These are phyloP conservation scores for Prinia subflava DNA, from an alignment of 2,113 vertebrate genomes.

Conservation along the genomic window DNA sequence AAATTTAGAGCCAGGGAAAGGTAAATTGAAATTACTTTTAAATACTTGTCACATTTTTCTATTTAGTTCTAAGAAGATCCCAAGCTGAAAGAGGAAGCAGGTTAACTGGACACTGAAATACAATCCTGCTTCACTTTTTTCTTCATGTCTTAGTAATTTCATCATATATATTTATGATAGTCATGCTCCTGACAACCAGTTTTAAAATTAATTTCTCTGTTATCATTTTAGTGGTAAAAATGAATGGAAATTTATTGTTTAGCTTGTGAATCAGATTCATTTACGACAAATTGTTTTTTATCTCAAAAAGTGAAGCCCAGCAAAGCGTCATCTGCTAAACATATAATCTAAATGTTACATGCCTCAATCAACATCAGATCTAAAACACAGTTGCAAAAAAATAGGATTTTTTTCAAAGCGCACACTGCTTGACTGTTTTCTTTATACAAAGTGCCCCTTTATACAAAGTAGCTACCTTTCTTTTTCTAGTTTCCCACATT, in stretches of 20 bases:
- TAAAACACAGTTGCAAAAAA: background rate
- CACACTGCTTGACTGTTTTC: constrained; percentile 44
- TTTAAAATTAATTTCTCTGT: background rate
- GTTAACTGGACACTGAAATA: background rate
- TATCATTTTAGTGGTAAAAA: background rate
- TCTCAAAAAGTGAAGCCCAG: background rate
- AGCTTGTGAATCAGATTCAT: background rate
- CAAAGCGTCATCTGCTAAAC: background rate
- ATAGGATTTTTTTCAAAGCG: background rate
- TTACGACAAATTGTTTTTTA: background rate
- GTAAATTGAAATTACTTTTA: background rate
- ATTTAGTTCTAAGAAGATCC: background rate
- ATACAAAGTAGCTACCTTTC: constrained; percentile 38
- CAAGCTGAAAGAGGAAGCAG: background rate
- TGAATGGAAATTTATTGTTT: background rate
- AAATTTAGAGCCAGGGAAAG: background rate
- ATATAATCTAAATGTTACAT: background rate
- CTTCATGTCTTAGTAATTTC: background rate
- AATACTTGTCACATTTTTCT: background rate
- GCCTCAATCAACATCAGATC: background rate
- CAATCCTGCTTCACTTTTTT: background rate
- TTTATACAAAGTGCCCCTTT: constrained; percentile 8
- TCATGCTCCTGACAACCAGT: background rate
- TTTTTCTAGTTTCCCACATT: constrained; percentile 62
- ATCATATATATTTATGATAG: background rate